These are phyloP conservation scores for Panthera tigris DNA, from an alignment of 2,113 vertebrate genomes.

Conservation along the genomic window DNA sequence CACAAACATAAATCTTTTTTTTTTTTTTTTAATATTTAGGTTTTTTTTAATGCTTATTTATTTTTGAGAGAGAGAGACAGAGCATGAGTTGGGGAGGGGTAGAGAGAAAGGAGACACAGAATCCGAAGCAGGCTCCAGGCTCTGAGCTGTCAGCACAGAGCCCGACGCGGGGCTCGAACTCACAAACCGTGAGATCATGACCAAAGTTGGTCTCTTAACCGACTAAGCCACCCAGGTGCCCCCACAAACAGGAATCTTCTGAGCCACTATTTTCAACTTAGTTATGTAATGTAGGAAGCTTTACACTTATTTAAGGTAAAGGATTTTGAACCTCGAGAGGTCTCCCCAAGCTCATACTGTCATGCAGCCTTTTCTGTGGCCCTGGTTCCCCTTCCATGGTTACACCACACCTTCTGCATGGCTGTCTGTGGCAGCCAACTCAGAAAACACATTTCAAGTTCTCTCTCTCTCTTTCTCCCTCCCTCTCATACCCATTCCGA, in stretches of 20 bases:
- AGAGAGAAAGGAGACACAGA: no score
- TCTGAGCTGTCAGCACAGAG: no score
- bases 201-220: no score
- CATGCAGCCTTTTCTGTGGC: neutral
- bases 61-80: no score
- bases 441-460: neutral
- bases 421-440: neutral
- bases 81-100: no score
- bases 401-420: neutral
- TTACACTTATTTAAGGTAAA: neutral
- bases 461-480: neutral
- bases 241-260: neutral
- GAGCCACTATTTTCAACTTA: neutral
- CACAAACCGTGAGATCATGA: no score
- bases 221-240: no score
- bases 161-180: no score
- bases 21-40: no score
- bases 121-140: no score
- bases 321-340: neutral
- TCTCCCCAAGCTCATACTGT: neutral
- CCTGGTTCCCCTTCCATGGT: neutral
- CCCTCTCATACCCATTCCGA: neutral
- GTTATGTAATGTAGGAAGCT: neutral
- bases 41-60: no score
- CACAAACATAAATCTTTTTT: neutral